These are phyloP conservation scores for Benthosema pterotum DNA, from an alignment of 2,797 vertebrate genomes.

Conservation along the genomic window DNA sequence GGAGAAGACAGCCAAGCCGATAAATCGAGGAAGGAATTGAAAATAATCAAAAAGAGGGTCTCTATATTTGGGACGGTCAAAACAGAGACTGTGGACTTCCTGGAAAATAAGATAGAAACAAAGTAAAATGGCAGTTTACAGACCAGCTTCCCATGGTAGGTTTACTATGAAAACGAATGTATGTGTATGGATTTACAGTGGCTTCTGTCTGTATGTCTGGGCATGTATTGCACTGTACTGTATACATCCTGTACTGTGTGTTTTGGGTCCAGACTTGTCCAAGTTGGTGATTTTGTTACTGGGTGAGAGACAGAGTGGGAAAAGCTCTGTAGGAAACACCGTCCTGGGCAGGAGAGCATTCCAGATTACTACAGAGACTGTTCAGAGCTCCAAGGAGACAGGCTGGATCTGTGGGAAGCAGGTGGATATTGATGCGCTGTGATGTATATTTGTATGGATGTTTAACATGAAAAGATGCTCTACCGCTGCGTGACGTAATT, in stretches of 20 bases:
- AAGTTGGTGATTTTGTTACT: slow-evolving; percentile 42
- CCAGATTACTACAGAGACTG: slow-evolving; percentile 12
- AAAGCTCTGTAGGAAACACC: slow-evolving; percentile 55
- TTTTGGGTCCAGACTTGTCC: slow-evolving; percentile 14
- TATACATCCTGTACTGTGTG: background rate
- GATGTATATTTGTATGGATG: too few species aligned
- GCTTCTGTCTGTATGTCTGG: background rate
- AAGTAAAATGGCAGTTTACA: slow-evolving; percentile 21
- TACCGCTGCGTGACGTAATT: too few species aligned
- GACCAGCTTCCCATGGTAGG: slow-evolving; percentile 29
- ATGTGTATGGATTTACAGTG: background rate
- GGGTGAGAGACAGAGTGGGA: slow-evolving; percentile 51
- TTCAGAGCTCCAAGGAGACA: slow-evolving; percentile 21
- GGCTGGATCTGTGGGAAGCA: slow-evolving; percentile 16
- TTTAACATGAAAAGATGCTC: too few species aligned
- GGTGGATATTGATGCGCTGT: slow-evolving; percentile 1
- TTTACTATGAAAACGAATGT: background rate
- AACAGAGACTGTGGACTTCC: background rate
- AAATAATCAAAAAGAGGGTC: background rate
- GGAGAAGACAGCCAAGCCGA: background rate
- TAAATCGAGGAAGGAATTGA: background rate
- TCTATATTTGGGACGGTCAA: background rate
- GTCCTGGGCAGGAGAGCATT: slow-evolving; percentile 46
- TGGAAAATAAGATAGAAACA: background rate
- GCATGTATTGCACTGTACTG: background rate